phyloP scores from a whole-genome alignment of 1,140 invertebrate species.

The Diuraphis noxia region DNA sequence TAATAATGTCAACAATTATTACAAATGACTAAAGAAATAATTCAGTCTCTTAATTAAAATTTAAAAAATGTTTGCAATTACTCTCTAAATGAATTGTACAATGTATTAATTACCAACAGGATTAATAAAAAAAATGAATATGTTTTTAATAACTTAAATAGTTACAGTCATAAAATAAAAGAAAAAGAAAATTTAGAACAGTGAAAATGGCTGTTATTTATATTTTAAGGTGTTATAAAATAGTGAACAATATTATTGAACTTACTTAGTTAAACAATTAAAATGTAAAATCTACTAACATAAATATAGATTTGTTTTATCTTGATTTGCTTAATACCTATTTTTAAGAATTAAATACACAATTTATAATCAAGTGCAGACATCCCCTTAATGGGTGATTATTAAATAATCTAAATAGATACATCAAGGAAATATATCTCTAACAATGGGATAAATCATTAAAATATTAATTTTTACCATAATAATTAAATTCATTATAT shows the following conservation, averaged over 20 bases:
- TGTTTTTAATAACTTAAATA: neutral
- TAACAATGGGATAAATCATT: neutral
- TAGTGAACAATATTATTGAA: neutral
- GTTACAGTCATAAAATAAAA: neutral
- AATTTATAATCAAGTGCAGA: neutral
- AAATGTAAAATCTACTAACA: neutral
- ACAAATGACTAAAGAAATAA: slow-evolving; percentile 14
- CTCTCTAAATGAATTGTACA: neutral
- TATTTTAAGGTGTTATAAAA: neutral
- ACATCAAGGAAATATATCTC: neutral
- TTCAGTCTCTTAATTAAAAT: slow-evolving; percentile 20
- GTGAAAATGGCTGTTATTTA: neutral
- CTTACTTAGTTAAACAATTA: neutral
- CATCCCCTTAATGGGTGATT: neutral
- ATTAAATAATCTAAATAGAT: neutral
- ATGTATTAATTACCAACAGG: neutral
- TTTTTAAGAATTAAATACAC: neutral
- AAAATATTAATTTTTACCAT: neutral
- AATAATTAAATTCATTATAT: slow-evolving; percentile 29
- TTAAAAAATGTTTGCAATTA: neutral
- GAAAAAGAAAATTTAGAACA: too few species aligned
- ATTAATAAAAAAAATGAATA: neutral
- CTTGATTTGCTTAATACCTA: neutral
- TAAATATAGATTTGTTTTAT: neutral
- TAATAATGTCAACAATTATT: slow-evolving; percentile 2